phyloP scores from a whole-genome alignment of 2,113 vertebrate genomes.

The Corvus cornix region DNA sequence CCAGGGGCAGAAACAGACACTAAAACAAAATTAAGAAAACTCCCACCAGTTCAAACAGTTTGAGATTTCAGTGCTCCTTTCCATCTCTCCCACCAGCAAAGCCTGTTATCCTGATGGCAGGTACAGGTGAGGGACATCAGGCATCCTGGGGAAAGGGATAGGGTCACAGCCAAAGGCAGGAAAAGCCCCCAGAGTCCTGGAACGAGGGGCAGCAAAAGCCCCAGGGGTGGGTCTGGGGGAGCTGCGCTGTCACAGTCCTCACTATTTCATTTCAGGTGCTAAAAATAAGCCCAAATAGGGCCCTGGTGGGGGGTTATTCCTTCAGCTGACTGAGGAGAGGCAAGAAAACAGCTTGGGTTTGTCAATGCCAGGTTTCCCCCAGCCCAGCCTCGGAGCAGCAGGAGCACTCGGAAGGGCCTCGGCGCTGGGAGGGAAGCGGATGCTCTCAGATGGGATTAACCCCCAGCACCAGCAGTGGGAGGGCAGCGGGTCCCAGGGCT shows the following conservation, averaged over 20 bases:
- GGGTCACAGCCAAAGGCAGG: not conserved
- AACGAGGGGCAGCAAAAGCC: not conserved
- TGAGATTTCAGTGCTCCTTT: not conserved
- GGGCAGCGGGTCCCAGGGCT: not conserved
- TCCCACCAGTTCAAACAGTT: not conserved
- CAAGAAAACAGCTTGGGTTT: not conserved
- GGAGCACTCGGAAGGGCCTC: not conserved
- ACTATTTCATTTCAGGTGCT: not conserved
- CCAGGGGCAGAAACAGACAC: not conserved
- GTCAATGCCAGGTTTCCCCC: not conserved
- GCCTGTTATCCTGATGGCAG: not conserved
- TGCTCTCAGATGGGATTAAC: not conserved
- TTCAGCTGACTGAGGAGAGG: not conserved
- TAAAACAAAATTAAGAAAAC: not conserved
- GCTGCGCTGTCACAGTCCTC: accelerated
- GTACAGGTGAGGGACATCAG: not conserved
- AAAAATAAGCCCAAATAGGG: not conserved
- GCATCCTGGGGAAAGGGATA: not conserved
- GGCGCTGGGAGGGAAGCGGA: accelerated
- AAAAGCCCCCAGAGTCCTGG: not conserved
- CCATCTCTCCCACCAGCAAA: not conserved
- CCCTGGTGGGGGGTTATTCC: not conserved
- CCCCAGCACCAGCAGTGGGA: not conserved
- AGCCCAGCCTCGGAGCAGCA: not conserved
- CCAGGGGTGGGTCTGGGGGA: accelerated